Evolutionary conservation across 2,113 vertebrate genomes (phyloP).

Genomic region (Myanophis thanlyinensis): DNA sequence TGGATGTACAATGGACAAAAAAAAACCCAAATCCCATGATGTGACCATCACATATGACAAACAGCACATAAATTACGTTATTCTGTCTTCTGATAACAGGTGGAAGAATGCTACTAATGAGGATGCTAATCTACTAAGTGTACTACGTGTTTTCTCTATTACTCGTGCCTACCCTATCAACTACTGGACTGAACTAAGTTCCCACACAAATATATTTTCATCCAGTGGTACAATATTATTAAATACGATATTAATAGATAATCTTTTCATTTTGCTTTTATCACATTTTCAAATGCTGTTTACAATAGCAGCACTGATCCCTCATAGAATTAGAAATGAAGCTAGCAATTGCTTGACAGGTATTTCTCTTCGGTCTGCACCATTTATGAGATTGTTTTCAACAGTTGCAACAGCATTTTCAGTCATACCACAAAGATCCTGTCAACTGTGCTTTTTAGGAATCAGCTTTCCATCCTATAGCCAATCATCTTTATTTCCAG

Average conservation of each 20-base stretch:
- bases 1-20: not conserved
- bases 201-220: not conserved
- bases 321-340: not conserved
- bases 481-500: constrained; percentile 13
- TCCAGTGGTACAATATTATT: not conserved
- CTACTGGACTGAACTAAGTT: not conserved
- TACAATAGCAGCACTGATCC: not conserved
- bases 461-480: not conserved
- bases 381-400: not conserved
- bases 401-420: not conserved
- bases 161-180: not conserved
- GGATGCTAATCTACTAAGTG: not conserved
- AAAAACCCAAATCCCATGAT: not conserved
- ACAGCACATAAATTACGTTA: not conserved
- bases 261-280: not conserved
- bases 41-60: not conserved
- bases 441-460: constrained; percentile 2
- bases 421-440: not conserved
- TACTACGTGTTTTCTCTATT: not conserved
- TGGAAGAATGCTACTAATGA: not conserved
- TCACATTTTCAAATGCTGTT: not conserved
- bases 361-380: too few species aligned
- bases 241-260: not conserved
- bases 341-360: not conserved
- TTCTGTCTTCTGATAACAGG: not conserved